phyloP scores from a whole-genome alignment of 2,797 vertebrate genomes.

The Lindbergichthys nudifrons region DNA sequence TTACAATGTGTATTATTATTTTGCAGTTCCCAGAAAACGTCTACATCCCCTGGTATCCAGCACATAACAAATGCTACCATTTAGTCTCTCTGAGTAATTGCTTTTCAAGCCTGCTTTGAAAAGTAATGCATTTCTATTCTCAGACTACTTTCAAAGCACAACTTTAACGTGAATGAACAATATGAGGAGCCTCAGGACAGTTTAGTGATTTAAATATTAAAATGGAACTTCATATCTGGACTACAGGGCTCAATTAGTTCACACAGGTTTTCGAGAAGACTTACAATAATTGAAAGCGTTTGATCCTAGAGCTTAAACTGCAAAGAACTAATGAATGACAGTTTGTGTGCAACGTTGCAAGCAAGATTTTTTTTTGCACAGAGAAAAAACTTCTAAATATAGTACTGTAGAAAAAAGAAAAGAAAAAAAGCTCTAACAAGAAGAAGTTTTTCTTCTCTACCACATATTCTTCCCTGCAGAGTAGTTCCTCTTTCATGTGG shows the following conservation, averaged over 20 bases:
- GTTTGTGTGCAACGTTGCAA: slow-evolving; percentile 27
- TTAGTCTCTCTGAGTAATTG: slow-evolving; percentile 34
- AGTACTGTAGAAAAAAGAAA: slow-evolving; percentile 14
- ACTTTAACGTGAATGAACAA: slow-evolving; percentile 61
- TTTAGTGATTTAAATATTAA: slow-evolving; percentile 68
- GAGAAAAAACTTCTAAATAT: slow-evolving; percentile 22
- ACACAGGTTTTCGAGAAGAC: slow-evolving; percentile 55
- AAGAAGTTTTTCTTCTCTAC: slow-evolving; percentile 2
- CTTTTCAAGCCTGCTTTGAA: slow-evolving; percentile 47
- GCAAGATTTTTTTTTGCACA: slow-evolving; percentile 30
- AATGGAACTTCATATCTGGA: slow-evolving; percentile 58
- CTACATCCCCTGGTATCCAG: slow-evolving; percentile 43
- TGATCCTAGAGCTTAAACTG: slow-evolving; percentile 53
- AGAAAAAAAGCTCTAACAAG: slow-evolving; percentile 18
- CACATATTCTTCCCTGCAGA: slow-evolving; percentile 24
- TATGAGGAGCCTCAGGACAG: slow-evolving; percentile 55
- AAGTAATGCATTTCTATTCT: slow-evolving; percentile 52
- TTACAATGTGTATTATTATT: not conserved
- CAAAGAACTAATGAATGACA: slow-evolving; percentile 33
- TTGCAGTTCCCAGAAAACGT: slow-evolving; percentile 6
- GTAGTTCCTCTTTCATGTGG: slow-evolving; percentile 37
- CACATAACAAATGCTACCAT: slow-evolving; percentile 30
- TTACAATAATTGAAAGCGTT: slow-evolving; percentile 69
- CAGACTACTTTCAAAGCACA: slow-evolving; percentile 59
- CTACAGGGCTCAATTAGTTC: slow-evolving; percentile 67